These are phyloP conservation scores for Triplophysa yarkandensis DNA, from an alignment of 2,797 vertebrate genomes.

Conservation along the genomic window DNA sequence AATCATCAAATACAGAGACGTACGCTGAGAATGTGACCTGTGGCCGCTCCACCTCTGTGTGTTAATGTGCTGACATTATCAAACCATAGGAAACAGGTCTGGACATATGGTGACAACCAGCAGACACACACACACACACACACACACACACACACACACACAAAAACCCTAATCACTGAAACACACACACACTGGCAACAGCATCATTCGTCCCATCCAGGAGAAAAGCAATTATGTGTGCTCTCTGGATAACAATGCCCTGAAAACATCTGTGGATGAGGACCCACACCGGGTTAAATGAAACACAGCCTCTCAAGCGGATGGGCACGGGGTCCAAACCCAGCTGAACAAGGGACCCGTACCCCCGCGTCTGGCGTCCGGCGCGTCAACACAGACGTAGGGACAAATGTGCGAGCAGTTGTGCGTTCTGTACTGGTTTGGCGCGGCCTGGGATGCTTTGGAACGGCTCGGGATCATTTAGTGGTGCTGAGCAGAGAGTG, in stretches of 20 bases:
- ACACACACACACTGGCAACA: constrained; percentile 68
- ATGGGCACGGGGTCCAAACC: not conserved
- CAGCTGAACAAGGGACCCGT: constrained; percentile 33
- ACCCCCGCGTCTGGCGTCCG: constrained; percentile 56
- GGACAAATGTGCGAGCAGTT: constrained; percentile 69
- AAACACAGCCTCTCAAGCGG: constrained; percentile 43
- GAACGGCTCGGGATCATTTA: constrained; percentile 55
- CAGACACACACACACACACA: constrained; percentile 38
- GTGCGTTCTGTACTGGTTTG: constrained; percentile 50
- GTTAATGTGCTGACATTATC: constrained; percentile 26
- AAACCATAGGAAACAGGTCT: constrained; percentile 26
- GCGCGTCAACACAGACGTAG: constrained; percentile 70
- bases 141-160: constrained; percentile 46
- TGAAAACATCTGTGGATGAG: constrained; percentile 74
- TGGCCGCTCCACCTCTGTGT: constrained; percentile 4
- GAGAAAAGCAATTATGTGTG: constrained; percentile 73
- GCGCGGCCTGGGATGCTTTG: constrained; percentile 60
- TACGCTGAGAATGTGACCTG: not conserved
- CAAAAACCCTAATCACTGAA: constrained; percentile 52
- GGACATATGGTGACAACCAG: constrained; percentile 49
- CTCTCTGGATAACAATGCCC: constrained; percentile 73
- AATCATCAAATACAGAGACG: not conserved
- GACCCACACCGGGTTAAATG: constrained; percentile 48
- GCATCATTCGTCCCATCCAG: constrained; percentile 66
- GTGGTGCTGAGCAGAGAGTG: constrained; percentile 57